Evolutionary conservation across 2,113 vertebrate species (phyloP), one percentile per base, ranked within the genome.

Genomic region (Notarius quadriscutis): DNA sequence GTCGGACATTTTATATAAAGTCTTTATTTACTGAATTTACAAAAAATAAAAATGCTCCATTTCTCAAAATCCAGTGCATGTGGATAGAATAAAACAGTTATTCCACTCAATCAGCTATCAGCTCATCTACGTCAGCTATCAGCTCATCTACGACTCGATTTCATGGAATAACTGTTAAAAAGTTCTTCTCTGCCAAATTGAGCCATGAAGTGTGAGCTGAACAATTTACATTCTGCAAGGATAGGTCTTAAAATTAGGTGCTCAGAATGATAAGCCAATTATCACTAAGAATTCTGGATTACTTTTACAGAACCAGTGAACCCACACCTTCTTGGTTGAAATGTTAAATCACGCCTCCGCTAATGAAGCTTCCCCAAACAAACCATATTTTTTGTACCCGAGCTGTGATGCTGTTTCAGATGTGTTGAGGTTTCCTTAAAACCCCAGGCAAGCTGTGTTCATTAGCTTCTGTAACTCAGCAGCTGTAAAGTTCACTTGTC

Each of bases 401-500:
- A 62, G 25, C 48, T 2, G 58, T 51, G 81, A n/a, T 84, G 75
- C 85, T 84, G 81, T 89, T 87, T 87, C 48, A 55, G 74, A 78
- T 9, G 50, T n/a, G 63, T 74, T 22, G 72, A 86, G 81, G 85
- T n/a, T 84, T 18, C 41, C 55, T 34, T 55, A 18, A 41, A 63
- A 65, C 85, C 69, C 51, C 65, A 75, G 65, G 58, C 57, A 84
- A 41, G 27, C 53, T 65, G 55, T 34, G 30, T 51, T 65, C 14
- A 10, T 81, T 30, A 72, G 83, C 34, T 50, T 63, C 55, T 57
- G 60, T 83, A 50, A 65, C 22, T 51, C 22, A 6, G 22, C n/a
- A 6, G 81, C 12, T 65, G 30, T 89, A 85, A 86, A 85, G 69
- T 65, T 81, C 82, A 87, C 67, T 79, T 83, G 69, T 85, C 67